Evolutionary conservation across 2,888 invertebrate genomes (phyloP).

Genomic region (Meandrusa payeni): DNA sequence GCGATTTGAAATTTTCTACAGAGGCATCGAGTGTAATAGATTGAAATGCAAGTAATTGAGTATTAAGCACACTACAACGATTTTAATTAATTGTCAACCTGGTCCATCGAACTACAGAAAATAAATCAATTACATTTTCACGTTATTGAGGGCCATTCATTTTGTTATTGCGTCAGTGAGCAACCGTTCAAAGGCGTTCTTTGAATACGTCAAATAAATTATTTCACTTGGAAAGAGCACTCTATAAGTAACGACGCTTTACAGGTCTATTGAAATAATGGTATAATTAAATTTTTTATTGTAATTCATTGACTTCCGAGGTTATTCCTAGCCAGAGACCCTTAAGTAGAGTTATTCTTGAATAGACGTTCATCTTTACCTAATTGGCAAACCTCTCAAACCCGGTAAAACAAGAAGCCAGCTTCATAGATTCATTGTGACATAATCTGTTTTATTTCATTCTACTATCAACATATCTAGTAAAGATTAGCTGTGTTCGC

Average conservation of each 20-base stretch:
- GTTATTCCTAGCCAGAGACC: no score
- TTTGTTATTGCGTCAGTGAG: constrained; percentile 6
- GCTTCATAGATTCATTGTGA: no score
- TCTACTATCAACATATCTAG: no score
- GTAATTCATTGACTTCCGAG: no score
- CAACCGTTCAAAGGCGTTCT: constrained; percentile 3
- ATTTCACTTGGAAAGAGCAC: background rate
- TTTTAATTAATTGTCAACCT: constrained; percentile 4
- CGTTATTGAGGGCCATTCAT: constrained; percentile 1
- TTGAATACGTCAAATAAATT: background rate
- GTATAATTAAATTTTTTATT: background rate
- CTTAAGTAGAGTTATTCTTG: no score
- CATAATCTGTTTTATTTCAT: no score
- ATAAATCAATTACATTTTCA: constrained; percentile 3
- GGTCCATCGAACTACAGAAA: background rate
- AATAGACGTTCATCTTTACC: no score
- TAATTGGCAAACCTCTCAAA: no score
- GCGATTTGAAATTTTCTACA: background rate
- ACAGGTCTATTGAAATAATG: no score
- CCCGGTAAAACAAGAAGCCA: no score
- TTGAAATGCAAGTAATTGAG: background rate
- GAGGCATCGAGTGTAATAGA: background rate
- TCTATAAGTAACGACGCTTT: background rate
- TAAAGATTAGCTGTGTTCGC: no score
- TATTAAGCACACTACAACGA: background rate